phyloP scores from a whole-genome alignment of 1,140 invertebrate genomes.

The Penaeus vannamei region DNA sequence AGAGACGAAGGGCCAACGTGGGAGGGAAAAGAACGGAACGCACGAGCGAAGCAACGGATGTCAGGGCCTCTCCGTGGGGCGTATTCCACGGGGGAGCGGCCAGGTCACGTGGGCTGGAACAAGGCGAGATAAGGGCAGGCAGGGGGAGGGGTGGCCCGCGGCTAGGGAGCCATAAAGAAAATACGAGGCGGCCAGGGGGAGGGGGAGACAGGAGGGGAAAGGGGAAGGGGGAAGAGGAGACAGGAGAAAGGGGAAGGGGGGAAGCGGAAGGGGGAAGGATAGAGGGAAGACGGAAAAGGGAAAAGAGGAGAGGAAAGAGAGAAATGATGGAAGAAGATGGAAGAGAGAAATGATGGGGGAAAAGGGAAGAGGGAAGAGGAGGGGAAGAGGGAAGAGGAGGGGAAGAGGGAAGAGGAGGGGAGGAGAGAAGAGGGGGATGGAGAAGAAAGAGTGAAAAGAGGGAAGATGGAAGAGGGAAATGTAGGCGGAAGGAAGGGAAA shows the following conservation, averaged over 20 bases:
- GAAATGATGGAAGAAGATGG: not conserved
- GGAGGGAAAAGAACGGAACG: too few relatives aligned
- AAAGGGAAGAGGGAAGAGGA: not conserved
- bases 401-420: not conserved
- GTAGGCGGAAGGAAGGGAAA: not conserved
- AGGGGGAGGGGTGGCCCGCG: not conserved
- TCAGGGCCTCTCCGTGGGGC: too few relatives aligned
- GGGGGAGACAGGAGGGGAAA: not conserved
- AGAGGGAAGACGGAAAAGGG: not conserved
- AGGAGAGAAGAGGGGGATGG: not conserved
- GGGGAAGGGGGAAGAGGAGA: not conserved
- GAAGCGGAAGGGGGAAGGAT: not conserved
- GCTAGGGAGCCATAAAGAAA: not conserved
- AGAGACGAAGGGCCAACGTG: too few relatives aligned
- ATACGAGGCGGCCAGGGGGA: not conserved
- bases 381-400: not conserved
- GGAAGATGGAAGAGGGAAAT: not conserved
- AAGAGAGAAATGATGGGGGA: not conserved
- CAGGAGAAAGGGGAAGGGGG: not conserved
- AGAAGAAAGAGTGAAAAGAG: slow-evolving; percentile 11
- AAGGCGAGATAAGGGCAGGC: slow-evolving; percentile 29
- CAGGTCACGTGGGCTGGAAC: not conserved
- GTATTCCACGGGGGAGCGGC: not conserved
- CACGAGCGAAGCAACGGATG: too few relatives aligned
- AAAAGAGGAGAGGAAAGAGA: not conserved